A percentile compares a stretch with the other conserved stretches of the same genome.
These are phyloP conservation scores for Tretioscincus oriximinensis DNA, from an alignment of 2,113 vertebrate species.

Conservation along the genomic window DNA sequence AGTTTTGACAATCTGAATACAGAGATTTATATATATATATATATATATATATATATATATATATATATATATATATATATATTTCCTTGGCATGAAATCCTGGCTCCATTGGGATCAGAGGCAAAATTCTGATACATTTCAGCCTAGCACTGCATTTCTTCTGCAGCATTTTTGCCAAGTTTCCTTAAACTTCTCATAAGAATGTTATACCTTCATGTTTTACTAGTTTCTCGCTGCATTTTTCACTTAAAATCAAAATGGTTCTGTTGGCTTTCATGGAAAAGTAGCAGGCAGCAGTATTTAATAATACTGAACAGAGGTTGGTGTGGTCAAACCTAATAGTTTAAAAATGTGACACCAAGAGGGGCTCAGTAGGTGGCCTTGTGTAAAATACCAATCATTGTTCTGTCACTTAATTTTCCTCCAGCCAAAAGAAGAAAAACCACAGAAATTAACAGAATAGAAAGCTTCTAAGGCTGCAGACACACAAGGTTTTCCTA, in stretches of 20 bases:
- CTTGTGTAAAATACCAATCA: neutral
- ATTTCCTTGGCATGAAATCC: conserved; percentile 17
- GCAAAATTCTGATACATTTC: neutral
- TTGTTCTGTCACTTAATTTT: neutral
- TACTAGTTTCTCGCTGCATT: conserved; percentile 12
- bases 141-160: neutral
- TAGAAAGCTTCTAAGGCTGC: neutral
- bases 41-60: too few species aligned
- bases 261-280: conserved; percentile 7
- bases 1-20: conserved; percentile 13
- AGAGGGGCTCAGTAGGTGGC: conserved; percentile 12
- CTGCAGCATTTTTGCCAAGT: conserved; percentile 1
- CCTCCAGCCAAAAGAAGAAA: neutral
- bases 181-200: conserved; percentile 1
- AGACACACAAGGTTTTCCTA: too few species aligned
- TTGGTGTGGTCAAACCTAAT: conserved; percentile 21
- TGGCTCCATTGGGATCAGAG: neutral
- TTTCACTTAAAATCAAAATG: neutral
- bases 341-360: conserved; percentile 9
- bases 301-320: conserved; percentile 17
- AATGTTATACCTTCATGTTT: conserved; percentile 9
- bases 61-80: too few species aligned
- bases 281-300: neutral
- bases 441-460: neutral
- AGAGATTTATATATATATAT: too few species aligned